A percentile compares a stretch with the other conserved stretches of the same genome.
Conservation (phyloP, 2,113 vertebrate genomes). For the Ictalurus punctatus region DNA sequence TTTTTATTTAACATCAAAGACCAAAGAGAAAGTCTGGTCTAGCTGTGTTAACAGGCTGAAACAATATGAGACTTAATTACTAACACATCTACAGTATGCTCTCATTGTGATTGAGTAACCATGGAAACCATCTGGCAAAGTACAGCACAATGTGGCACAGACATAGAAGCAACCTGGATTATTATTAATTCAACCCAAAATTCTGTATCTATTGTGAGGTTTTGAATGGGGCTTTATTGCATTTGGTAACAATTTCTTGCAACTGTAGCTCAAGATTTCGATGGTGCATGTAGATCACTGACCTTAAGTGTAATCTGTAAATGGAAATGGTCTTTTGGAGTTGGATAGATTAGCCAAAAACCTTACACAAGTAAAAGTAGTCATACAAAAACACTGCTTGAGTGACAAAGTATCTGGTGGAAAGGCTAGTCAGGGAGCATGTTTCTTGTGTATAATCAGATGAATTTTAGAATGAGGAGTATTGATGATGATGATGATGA, state of each 20-base stretch:
- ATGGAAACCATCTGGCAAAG: background rate
- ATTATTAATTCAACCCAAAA: background rate
- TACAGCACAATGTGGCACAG: background rate
- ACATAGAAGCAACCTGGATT: background rate
- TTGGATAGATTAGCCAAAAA: background rate
- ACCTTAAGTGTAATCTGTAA: background rate
- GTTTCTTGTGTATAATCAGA: background rate
- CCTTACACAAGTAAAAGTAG: background rate
- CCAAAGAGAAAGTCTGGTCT: background rate
- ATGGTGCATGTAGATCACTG: background rate
- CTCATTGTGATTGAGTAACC: background rate
- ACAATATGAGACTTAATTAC: background rate
- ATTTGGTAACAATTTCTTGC: background rate
- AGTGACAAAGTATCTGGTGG: background rate
- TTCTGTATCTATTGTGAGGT: background rate
- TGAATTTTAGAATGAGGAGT: background rate
- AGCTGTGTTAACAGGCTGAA: background rate
- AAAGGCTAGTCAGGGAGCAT: background rate
- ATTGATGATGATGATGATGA: background rate
- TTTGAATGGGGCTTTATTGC: background rate
- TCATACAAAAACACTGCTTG: background rate
- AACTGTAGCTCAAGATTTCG: background rate
- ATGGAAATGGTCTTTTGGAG: background rate
- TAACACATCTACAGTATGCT: background rate
- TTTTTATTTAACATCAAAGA: conserved; percentile 1